Evolutionary conservation across 1,140 invertebrate species (phyloP).

Genomic region (Sitodiplosis mosellana): DNA sequence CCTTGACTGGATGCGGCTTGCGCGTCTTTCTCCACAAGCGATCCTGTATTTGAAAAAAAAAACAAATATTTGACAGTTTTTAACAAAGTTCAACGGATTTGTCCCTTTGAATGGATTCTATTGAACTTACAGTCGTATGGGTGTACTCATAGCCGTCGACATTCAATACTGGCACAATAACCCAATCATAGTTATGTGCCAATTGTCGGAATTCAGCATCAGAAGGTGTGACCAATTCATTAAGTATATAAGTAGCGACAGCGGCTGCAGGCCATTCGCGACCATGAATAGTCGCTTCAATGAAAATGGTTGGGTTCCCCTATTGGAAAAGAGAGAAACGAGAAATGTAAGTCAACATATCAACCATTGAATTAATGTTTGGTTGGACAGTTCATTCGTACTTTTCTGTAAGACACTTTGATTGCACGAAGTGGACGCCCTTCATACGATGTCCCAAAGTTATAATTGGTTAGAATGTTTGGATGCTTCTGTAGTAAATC

Average conservation of each 20-base stretch:
- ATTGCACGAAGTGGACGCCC: constrained; percentile 19
- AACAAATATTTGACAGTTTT: neutral
- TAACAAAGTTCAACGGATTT: neutral
- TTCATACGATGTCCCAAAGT: constrained; percentile 22
- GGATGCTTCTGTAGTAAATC: constrained; percentile 15
- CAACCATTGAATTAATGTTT: neutral
- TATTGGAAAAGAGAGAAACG: neutral
- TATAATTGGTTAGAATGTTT: constrained; percentile 12
- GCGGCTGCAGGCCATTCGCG: constrained; percentile 37
- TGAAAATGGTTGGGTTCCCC: constrained; percentile 28
- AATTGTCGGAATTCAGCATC: constrained; percentile 23
- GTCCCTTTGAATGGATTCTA: neutral
- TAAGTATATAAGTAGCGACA: constrained; percentile 30
- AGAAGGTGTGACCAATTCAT: constrained; percentile 28
- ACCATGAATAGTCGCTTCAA: constrained; percentile 33
- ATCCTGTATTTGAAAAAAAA: constrained; percentile 24
- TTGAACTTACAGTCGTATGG: constrained; percentile 31
- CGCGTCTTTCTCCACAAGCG: constrained; percentile 60
- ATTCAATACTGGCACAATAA: constrained; percentile 47
- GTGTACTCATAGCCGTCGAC: constrained; percentile 66
- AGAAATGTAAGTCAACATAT: neutral
- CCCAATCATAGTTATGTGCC: constrained; percentile 44
- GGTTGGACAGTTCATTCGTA: neutral
- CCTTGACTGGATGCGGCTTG: constrained; percentile 19
- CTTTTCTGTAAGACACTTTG: constrained; percentile 17